These are phyloP conservation scores for Tetramorium parvispinum DNA, from an alignment of 1,140 invertebrate genomes.

Conservation along the genomic window DNA sequence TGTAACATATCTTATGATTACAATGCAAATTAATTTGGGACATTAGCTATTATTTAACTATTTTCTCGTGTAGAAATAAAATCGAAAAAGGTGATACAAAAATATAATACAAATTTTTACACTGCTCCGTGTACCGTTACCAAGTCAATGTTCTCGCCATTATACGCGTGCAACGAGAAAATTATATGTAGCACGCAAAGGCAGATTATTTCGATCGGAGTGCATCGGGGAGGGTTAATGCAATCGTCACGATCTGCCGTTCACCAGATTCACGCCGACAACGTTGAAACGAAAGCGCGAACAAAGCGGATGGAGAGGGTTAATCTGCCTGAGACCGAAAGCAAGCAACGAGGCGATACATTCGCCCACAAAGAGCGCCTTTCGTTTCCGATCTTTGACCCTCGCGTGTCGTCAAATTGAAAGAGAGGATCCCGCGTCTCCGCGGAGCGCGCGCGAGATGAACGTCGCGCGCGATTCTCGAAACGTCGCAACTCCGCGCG, in stretches of 20 bases:
- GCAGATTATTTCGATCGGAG: constrained; percentile 6
- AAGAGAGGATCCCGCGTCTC: constrained; percentile 29
- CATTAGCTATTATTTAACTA: background rate
- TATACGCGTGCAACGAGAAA: constrained; percentile 11
- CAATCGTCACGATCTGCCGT: constrained; percentile 53
- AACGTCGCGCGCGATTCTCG: constrained; percentile 42
- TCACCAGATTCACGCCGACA: constrained; percentile 31
- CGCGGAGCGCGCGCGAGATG: constrained; percentile 26
- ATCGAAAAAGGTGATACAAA: background rate
- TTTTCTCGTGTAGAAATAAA: background rate
- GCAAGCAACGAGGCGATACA: constrained; percentile 46
- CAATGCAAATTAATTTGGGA: constrained; percentile 7
- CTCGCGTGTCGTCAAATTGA: constrained; percentile 62
- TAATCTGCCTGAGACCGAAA: constrained; percentile 34
- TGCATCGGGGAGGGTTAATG: constrained; percentile 33
- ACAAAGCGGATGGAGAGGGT: constrained; percentile 47
- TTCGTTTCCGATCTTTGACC: constrained; percentile 70
- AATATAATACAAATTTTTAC: background rate
- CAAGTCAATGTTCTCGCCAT: background rate
- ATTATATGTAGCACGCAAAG: constrained; percentile 24
- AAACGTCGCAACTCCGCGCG: constrained; percentile 36
- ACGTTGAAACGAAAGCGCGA: constrained; percentile 46
- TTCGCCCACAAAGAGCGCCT: constrained; percentile 48
- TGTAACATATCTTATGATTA: background rate
- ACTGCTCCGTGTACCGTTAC: background rate